phyloP scores from a whole-genome alignment of 2,113 vertebrate genomes.

The Pelodiscus sinensis region DNA sequence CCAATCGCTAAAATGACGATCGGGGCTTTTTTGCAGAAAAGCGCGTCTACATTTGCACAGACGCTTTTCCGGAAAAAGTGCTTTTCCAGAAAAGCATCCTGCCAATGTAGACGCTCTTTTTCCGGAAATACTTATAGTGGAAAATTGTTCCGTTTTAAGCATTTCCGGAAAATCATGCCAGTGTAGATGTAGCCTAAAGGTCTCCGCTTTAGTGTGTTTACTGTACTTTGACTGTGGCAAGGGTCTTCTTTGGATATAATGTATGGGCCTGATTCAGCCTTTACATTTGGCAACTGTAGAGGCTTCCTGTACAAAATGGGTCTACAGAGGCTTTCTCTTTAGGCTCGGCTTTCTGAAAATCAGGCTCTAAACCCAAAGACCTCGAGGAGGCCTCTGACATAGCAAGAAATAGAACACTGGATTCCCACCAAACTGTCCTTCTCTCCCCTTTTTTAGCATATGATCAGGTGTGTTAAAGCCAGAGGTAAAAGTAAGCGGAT shows the following conservation, averaged over 20 bases:
- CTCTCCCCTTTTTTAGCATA: not conserved
- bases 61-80: too few relatives aligned
- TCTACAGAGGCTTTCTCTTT: not conserved
- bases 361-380: not conserved
- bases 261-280: not conserved
- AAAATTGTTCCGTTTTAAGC: too few relatives aligned
- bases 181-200: too few relatives aligned
- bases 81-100: too few relatives aligned
- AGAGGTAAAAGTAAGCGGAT: too few relatives aligned
- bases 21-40: too few relatives aligned
- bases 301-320: not conserved
- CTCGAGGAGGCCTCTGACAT: not conserved
- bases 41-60: too few relatives aligned
- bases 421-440: not conserved
- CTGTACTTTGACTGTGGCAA: not conserved
- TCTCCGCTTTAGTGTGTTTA: not conserved
- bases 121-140: too few relatives aligned
- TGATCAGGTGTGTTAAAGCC: not conserved
- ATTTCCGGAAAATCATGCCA: too few relatives aligned
- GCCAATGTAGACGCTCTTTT: too few relatives aligned
- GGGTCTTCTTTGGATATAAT: not conserved
- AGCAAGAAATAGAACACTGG: not conserved
- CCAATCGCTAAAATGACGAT: too few relatives aligned
- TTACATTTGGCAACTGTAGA: not conserved
- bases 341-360: not conserved